phyloP scores from a whole-genome alignment of 2,888 invertebrate genomes.

The Neoscelio sp. region DNA sequence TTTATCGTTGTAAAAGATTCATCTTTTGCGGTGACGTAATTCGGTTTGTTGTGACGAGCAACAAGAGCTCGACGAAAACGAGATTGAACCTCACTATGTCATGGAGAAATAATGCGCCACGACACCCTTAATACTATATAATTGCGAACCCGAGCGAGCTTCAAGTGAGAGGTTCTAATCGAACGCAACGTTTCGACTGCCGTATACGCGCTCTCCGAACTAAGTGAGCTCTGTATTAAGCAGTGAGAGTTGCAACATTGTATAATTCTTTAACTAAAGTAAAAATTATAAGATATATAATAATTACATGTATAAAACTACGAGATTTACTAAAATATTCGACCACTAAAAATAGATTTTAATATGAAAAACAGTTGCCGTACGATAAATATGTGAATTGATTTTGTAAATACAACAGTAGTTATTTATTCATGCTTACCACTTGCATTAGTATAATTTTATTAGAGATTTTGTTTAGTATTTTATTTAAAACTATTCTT shows the following conservation, averaged over 20 bases:
- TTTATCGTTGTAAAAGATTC: constrained; percentile 6
- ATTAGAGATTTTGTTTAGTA: too few relatives aligned
- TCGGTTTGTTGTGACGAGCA: background rate
- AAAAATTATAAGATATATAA: constrained; percentile 9
- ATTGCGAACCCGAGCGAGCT: constrained; percentile 27
- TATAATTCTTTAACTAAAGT: constrained; percentile 18
- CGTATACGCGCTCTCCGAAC: constrained; percentile 40
- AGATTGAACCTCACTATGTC: constrained; percentile 22
- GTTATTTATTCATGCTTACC: too few relatives aligned
- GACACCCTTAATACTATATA: constrained; percentile 16
- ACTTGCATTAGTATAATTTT: too few relatives aligned
- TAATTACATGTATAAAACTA: constrained; percentile 24
- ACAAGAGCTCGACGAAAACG: background rate
- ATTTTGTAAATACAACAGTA: too few relatives aligned
- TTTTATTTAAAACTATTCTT: too few relatives aligned
- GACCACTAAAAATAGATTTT: too few relatives aligned
- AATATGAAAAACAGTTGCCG: too few relatives aligned
- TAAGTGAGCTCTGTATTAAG: constrained; percentile 44
- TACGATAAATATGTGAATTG: too few relatives aligned
- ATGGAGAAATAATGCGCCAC: constrained; percentile 18
- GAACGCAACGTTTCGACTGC: constrained; percentile 59
- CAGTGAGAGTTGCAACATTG: constrained; percentile 24
- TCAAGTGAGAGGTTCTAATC: constrained; percentile 54
- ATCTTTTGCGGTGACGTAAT: constrained; percentile 22
- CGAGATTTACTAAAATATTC: too few relatives aligned